A percentile compares a stretch with the other conserved stretches of the same genome.
phyloP scores from a whole-genome alignment of 2,797 vertebrate genomes.

The Gorsachius magnificus region DNA sequence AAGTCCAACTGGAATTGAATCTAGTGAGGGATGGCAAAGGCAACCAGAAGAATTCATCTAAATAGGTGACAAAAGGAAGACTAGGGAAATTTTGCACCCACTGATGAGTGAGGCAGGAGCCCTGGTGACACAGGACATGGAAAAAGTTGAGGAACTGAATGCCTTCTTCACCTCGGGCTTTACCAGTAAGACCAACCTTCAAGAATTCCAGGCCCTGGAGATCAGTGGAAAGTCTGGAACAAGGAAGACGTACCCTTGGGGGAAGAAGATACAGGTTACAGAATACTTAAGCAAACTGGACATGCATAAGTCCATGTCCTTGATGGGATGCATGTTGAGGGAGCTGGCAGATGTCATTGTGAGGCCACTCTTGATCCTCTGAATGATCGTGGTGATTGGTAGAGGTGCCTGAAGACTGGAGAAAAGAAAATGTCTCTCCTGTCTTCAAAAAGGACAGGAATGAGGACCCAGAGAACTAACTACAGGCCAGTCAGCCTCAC shows the following conservation, averaged over 20 bases:
- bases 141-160: neutral
- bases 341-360: neutral
- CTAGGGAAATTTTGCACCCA: neutral
- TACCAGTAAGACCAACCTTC: neutral
- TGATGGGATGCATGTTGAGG: neutral
- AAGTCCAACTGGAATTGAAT: neutral
- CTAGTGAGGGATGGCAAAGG: neutral
- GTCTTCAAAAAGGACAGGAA: neutral
- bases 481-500: neutral
- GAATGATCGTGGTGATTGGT: neutral
- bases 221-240: neutral
- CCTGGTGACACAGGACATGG: neutral
- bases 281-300: neutral
- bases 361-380: neutral
- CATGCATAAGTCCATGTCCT: neutral
- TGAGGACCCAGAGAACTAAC: neutral
- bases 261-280: neutral
- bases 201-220: neutral
- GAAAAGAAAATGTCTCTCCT: neutral
- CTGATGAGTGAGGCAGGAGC: neutral
- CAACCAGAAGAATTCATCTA: neutral
- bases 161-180: neutral
- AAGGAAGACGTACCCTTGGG: neutral
- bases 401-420: neutral
- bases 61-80: neutral